Evolutionary conservation across 2,113 vertebrate genomes (phyloP), one percentile per base, ranked within the genome.

Genomic region (Piliocolobus tephrosceles): DNA sequence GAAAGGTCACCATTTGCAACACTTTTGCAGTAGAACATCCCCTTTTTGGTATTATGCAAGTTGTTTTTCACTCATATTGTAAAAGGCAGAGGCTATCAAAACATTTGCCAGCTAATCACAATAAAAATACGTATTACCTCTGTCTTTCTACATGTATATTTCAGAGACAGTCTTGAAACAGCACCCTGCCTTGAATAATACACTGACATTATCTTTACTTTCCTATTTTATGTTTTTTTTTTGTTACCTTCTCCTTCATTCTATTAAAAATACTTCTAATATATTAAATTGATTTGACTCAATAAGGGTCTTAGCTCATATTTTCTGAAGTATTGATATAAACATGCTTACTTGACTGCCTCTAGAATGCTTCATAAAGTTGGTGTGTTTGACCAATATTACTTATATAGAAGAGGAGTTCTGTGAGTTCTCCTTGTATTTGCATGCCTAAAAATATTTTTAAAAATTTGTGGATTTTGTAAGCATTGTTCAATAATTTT

Each of bases 1-100:
- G 90, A 94, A 98, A 93, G 85, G 95, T 43, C 84, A 97, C 84
- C 89, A 47, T 47, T 73, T 88, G 58, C 89, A 94, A 80, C 57
- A 93, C 43, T 66, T 75, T 17, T 70, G 88, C 73, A 97, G 95
- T 20, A 95, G 66, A 98, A 52, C 90, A 38, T 98, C 52, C 55
- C 38, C 6, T 90, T 93, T 83, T 72, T 73, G 50, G 43, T 82
- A 13, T 79, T 97, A 97, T 72, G 95, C 76, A 98, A 98, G 98
- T 96, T 92, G 80, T 43, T 82, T 96, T 81, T 83, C 96, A 95
- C 3, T 22, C 86, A 91, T 9, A 6, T 95, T 93, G 25, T 88
- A 57, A 86, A 96, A 97, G n/a, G 45, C 43, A 91, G 61, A 76
- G 81, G 68, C 16, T 91, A 79, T 95, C 93, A 91, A 96, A 96